Conservation (phyloP, 2,113 vertebrate species). For the Eudyptes chrysolophus region DNA sequence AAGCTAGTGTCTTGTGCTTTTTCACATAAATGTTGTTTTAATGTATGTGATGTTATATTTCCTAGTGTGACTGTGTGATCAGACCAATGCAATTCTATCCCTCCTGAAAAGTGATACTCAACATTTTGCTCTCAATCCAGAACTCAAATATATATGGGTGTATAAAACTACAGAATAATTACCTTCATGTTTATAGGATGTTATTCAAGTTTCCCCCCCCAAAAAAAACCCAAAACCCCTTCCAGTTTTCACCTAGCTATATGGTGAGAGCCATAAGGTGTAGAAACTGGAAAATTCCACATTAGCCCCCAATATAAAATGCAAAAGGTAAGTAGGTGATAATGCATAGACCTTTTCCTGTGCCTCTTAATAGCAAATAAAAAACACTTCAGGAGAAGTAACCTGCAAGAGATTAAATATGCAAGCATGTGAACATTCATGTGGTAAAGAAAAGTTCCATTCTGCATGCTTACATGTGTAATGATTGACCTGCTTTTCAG, state of each 20-base stretch:
- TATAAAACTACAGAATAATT: neutral
- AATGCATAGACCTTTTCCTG: neutral
- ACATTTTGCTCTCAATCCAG: neutral
- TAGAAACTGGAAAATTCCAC: neutral
- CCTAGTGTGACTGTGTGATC: neutral
- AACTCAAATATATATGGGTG: neutral
- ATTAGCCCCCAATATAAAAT: neutral
- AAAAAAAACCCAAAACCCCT: neutral
- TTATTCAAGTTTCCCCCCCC: neutral
- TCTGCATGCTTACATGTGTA: neutral
- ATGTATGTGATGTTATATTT: neutral
- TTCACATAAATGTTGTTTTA: neutral
- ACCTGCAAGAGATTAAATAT: neutral
- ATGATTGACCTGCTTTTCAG: neutral
- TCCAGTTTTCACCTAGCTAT: neutral
- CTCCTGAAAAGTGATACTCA: neutral
- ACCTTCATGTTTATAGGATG: neutral
- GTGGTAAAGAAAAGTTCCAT: neutral
- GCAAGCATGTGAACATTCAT: neutral
- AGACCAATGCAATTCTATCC: neutral
- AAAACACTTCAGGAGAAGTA: neutral
- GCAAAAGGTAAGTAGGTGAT: neutral
- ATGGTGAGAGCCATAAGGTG: neutral
- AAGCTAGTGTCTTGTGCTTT: neutral
- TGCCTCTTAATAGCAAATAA: neutral